Percentiles rank a stretch among this genome's conserved stretches.
phyloP scores from a whole-genome alignment of 2,888 invertebrate species.

The Brassicogethes aeneus region DNA sequence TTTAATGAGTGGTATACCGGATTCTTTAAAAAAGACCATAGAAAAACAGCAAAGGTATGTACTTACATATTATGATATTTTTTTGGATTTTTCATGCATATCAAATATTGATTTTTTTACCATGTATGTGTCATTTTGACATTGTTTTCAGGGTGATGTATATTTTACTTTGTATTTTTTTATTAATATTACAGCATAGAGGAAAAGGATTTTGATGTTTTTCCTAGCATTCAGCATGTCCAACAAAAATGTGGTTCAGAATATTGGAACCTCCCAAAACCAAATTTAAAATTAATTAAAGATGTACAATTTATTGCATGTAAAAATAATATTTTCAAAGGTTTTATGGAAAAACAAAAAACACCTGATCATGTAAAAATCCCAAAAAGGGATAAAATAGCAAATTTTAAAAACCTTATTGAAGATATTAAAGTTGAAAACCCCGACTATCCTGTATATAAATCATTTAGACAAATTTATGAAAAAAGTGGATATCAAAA shows the following conservation, averaged over 20 bases:
- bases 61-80: not conserved
- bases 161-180: slow-evolving; percentile 13
- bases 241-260: slow-evolving; percentile 41
- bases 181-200: slow-evolving; percentile 32
- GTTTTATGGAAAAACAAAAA: not conserved
- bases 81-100: too few relatives aligned
- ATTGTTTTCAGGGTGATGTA: too few relatives aligned
- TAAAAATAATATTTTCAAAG: not conserved
- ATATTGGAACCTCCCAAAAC: slow-evolving; percentile 34
- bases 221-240: slow-evolving; percentile 58
- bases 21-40: slow-evolving; percentile 49
- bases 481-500: slow-evolving; percentile 40
- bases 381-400: slow-evolving; percentile 20
- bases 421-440: slow-evolving; percentile 49
- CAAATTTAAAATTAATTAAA: slow-evolving; percentile 23
- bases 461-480: slow-evolving; percentile 51
- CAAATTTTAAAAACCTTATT: slow-evolving; percentile 36
- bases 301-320: too few relatives aligned
- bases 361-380: not conserved
- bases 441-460: slow-evolving; percentile 57
- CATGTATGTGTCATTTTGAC: too few relatives aligned
- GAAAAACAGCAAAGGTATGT: slow-evolving; percentile 41
- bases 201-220: slow-evolving; percentile 41
- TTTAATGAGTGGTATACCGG: slow-evolving; percentile 63
- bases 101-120: too few relatives aligned